These are phyloP conservation scores for Phylloscopus trochilus DNA, from an alignment of 2,113 vertebrate species.

Conservation along the genomic window DNA sequence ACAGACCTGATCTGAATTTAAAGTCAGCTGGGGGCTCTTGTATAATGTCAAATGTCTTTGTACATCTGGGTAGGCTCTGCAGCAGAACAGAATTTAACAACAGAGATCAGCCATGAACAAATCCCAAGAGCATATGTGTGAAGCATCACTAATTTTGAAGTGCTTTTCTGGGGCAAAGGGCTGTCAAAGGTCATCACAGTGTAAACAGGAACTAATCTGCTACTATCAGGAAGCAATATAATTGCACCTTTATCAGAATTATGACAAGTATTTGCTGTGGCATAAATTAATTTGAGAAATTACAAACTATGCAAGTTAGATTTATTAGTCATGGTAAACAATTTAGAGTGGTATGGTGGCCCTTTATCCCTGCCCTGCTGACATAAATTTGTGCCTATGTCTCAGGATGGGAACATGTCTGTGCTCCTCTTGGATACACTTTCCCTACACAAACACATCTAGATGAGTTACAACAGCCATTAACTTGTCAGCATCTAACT, in stretches of 20 bases:
- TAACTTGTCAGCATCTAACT: neutral
- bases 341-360: neutral
- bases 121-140: neutral
- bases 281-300: neutral
- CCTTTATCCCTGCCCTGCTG: neutral
- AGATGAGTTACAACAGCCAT: neutral
- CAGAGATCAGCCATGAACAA: neutral
- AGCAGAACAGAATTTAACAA: neutral
- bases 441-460: neutral
- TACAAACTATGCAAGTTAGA: neutral
- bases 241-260: neutral
- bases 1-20: neutral
- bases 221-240: neutral
- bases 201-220: neutral
- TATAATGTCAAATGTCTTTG: neutral
- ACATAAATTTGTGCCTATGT: neutral
- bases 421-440: neutral
- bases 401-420: neutral
- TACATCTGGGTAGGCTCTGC: neutral
- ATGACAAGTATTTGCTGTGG: neutral
- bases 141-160: neutral
- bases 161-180: neutral
- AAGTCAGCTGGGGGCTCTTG: neutral
- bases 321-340: neutral
- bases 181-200: neutral